phyloP scores from a whole-genome alignment of 2,797 vertebrate species.

The Sebastes melanostomus region DNA sequence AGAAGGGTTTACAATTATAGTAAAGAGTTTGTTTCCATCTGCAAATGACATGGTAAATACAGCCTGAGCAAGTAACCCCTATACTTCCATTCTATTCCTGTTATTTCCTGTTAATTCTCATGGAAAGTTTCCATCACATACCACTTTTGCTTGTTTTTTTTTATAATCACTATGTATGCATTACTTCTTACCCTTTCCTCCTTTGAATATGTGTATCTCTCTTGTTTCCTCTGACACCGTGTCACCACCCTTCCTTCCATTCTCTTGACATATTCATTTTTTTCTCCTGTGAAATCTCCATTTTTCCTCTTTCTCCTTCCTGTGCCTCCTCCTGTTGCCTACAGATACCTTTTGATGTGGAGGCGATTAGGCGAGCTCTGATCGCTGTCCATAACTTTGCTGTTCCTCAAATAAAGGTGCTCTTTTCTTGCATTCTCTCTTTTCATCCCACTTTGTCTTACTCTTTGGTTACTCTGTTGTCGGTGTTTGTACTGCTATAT shows the following conservation, averaged over 20 bases:
- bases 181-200: neutral
- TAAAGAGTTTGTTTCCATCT: neutral
- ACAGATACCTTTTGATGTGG: slow-evolving; percentile 81
- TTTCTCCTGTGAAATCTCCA: slow-evolving; percentile 9
- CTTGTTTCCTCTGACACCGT: neutral
- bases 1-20: neutral
- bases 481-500: slow-evolving; percentile 10
- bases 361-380: slow-evolving; percentile 83
- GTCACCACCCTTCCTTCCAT: neutral
- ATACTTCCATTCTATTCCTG: neutral
- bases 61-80: neutral
- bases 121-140: neutral
- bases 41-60: neutral
- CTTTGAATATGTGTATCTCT: neutral
- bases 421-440: slow-evolving; percentile 52
- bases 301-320: slow-evolving; percentile 9
- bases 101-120: neutral
- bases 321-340: slow-evolving; percentile 39
- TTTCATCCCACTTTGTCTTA: slow-evolving; percentile 25
- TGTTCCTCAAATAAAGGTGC: slow-evolving; percentile 84
- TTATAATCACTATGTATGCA: neutral
- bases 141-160: neutral
- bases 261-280: neutral
- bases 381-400: slow-evolving; percentile 83
- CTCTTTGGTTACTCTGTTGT: neutral